A percentile compares a stretch with the other conserved stretches of the same genome.
phyloP scores from a whole-genome alignment of 64 coral and sea anemone genomes.

The Pocillopora damicornis region DNA sequence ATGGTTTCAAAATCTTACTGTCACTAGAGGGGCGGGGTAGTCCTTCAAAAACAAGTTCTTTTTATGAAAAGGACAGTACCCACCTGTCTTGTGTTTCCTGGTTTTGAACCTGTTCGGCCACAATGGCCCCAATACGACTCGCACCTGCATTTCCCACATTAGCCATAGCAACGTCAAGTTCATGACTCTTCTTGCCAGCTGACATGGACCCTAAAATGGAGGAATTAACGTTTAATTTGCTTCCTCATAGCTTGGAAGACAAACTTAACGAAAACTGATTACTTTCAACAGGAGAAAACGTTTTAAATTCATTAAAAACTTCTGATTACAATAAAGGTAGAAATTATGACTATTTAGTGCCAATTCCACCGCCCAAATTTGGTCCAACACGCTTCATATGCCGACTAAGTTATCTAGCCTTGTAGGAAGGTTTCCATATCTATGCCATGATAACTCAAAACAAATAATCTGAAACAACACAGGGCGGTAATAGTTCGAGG shows the following conservation, averaged over 20 bases:
- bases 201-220: background rate
- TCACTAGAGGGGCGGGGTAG: too few relatives aligned
- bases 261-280: background rate
- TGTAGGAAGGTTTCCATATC: too few relatives aligned
- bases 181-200: background rate
- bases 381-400: too few relatives aligned
- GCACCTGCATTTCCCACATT: conserved; percentile 7
- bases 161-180: background rate
- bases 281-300: background rate
- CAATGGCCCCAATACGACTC: conserved; percentile 24
- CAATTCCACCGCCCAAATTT: too few relatives aligned
- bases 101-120: conserved; percentile 40
- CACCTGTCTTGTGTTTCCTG: conserved; percentile 28
- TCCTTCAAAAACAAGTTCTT: background rate
- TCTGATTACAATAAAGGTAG: too few relatives aligned
- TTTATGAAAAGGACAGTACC: background rate
- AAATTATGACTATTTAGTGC: too few relatives aligned
- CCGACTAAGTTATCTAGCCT: too few relatives aligned
- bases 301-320: too few relatives aligned
- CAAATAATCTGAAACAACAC: too few relatives aligned
- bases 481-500: too few relatives aligned
- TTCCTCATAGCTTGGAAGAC: background rate
- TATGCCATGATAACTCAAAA: too few relatives aligned
- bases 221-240: background rate
- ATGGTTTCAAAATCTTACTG: too few relatives aligned